These are phyloP conservation scores for Salvator merianae DNA, from an alignment of 2,113 vertebrate genomes.

Conservation along the genomic window DNA sequence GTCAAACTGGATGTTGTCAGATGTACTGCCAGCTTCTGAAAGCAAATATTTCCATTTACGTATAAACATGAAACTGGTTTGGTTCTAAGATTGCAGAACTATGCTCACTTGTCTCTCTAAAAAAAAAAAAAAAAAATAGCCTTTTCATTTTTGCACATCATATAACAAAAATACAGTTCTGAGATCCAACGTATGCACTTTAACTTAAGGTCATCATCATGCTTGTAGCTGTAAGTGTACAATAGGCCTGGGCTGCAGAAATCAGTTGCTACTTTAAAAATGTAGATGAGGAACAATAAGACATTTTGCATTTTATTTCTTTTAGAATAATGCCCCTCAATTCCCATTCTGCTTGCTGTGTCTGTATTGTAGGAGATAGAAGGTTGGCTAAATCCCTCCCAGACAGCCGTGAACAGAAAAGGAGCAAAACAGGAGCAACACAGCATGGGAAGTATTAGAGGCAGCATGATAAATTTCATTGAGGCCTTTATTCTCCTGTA, in stretches of 20 bases:
- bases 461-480: slow-evolving; percentile 47
- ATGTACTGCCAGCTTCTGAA: too few species aligned
- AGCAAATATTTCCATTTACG: too few species aligned
- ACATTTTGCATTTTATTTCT: background rate
- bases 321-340: background rate
- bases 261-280: background rate
- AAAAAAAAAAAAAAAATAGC: too few species aligned
- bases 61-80: too few species aligned
- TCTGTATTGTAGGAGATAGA: slow-evolving; percentile 17
- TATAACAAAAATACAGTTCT: too few species aligned
- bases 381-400: slow-evolving; percentile 53
- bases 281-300: background rate
- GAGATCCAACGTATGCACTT: too few species aligned
- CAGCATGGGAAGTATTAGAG: slow-evolving; percentile 43
- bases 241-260: background rate
- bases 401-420: slow-evolving; percentile 49
- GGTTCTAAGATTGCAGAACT: too few species aligned
- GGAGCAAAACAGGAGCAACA: slow-evolving; percentile 30
- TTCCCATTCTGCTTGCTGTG: background rate
- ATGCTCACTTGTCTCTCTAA: too few species aligned
- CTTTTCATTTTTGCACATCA: too few species aligned
- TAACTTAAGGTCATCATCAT: too few species aligned
- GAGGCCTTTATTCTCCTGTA: slow-evolving; percentile 56
- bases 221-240: background rate
- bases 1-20: too few species aligned